Evolutionary conservation across 2,888 invertebrate species (phyloP).

Genomic region (Lepas anatifera): DNA sequence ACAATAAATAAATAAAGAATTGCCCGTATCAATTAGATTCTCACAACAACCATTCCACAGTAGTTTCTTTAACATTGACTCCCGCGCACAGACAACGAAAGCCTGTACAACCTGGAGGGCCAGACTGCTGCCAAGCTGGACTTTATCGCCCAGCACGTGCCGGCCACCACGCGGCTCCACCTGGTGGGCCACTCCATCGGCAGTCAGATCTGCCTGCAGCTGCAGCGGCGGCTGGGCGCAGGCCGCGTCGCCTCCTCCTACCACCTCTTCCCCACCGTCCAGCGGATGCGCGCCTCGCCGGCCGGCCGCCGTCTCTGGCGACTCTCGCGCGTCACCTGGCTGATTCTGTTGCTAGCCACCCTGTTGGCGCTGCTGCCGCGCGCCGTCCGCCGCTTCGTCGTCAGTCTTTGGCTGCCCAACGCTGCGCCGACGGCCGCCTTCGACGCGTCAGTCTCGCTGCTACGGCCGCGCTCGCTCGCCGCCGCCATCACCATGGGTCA

Average conservation of each 20-base stretch:
- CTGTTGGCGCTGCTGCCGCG: not conserved
- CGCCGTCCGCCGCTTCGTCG: not conserved
- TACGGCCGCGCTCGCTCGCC: not conserved
- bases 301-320: conserved; percentile 6
- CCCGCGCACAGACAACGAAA: not conserved
- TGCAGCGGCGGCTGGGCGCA: not conserved
- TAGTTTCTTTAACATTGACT: not conserved
- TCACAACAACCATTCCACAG: not conserved
- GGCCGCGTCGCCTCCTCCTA: conserved; percentile 2
- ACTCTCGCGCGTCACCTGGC: not conserved
- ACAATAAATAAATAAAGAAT: too few relatives aligned
- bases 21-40: too few relatives aligned
- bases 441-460: not conserved
- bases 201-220: conserved; percentile 51
- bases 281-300: conserved; percentile 4
- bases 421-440: not conserved
- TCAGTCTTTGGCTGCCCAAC: not conserved
- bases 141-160: conserved; percentile 60
- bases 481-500: not conserved
- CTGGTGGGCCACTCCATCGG: conserved; percentile 87
- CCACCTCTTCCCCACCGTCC: conserved; percentile 9
- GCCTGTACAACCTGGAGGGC: conserved; percentile 56
- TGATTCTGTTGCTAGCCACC: not conserved
- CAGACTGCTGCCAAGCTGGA: conserved; percentile 67
- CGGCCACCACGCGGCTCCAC: conserved; percentile 57